These are phyloP conservation scores for Pogonophryne albipinna DNA, from an alignment of 2,797 vertebrate genomes.

Conservation along the genomic window DNA sequence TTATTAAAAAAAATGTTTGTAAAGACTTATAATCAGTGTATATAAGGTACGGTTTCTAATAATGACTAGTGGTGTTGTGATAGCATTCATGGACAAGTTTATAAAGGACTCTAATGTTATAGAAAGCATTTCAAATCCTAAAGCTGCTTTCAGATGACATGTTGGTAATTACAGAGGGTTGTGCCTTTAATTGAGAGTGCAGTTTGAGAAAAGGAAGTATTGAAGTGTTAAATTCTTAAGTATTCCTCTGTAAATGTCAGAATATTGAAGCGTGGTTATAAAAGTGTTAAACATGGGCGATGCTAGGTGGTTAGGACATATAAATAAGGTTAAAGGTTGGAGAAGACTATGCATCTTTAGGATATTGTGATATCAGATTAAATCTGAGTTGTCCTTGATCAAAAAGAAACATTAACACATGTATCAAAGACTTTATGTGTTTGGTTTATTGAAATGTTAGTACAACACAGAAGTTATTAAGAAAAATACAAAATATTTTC, in stretches of 20 bases:
- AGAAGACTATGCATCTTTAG: neutral
- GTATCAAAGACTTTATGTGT: conserved; percentile 4
- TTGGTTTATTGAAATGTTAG: conserved; percentile 39
- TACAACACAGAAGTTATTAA: conserved; percentile 1
- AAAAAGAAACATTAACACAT: conserved; percentile 33
- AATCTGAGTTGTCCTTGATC: neutral
- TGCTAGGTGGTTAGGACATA: neutral
- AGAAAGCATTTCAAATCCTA: neutral
- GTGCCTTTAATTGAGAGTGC: neutral
- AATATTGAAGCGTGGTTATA: neutral
- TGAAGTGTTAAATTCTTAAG: neutral
- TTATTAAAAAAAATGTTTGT: no score
- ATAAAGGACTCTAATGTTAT: neutral
- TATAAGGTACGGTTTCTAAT: neutral
- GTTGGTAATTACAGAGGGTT: neutral
- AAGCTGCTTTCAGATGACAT: neutral
- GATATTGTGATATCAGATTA: neutral
- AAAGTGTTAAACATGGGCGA: neutral
- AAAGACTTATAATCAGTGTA: no score
- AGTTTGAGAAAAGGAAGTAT: neutral
- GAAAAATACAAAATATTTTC: conserved; percentile 6
- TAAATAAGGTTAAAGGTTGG: neutral
- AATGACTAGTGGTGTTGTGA: neutral
- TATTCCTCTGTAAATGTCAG: neutral
- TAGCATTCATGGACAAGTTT: neutral